Percentiles rank a stretch among this genome's conserved stretches.
Evolutionary conservation across 2,888 invertebrate genomes (phyloP).

Genomic region (Nemurella pictetii): DNA sequence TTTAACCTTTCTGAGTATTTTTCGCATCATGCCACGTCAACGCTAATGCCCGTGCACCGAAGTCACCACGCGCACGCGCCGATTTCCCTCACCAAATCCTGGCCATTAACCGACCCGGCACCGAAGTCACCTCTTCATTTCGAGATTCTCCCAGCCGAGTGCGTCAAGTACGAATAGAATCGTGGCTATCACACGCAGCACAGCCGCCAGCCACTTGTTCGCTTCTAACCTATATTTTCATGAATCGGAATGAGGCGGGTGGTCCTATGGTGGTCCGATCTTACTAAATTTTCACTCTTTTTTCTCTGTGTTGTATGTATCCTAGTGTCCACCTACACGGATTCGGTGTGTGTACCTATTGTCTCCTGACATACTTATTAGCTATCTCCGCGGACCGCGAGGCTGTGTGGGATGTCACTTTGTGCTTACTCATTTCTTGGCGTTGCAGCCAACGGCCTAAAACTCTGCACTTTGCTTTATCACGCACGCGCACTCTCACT

Average conservation of each 20-base stretch:
- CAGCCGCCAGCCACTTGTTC: not conserved
- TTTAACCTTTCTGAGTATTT: no score
- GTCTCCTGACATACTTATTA: not conserved
- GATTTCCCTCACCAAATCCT: no score
- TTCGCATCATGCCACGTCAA: not conserved
- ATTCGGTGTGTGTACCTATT: not conserved
- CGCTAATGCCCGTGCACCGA: not conserved
- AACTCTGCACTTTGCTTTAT: no score
- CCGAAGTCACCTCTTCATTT: not conserved
- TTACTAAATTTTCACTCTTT: not conserved
- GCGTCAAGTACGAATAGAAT: not conserved
- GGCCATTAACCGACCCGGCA: not conserved
- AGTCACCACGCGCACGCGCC: not conserved
- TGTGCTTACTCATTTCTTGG: not conserved
- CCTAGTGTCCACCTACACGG: not conserved
- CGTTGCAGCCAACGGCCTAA: not conserved
- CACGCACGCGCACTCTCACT: not conserved
- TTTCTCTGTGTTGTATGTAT: not conserved
- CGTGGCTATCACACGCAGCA: not conserved
- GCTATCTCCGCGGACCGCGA: not conserved
- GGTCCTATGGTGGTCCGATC: not conserved
- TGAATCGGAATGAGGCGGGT: not conserved
- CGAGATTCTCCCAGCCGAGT: no score
- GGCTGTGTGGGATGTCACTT: not conserved
- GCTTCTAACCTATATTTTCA: not conserved